Evolutionary conservation across 35 echinoderm and acorn worm species (phyloP), one percentile per base, ranked within the genome.

Genomic region (Ophiothrix spiculata): DNA sequence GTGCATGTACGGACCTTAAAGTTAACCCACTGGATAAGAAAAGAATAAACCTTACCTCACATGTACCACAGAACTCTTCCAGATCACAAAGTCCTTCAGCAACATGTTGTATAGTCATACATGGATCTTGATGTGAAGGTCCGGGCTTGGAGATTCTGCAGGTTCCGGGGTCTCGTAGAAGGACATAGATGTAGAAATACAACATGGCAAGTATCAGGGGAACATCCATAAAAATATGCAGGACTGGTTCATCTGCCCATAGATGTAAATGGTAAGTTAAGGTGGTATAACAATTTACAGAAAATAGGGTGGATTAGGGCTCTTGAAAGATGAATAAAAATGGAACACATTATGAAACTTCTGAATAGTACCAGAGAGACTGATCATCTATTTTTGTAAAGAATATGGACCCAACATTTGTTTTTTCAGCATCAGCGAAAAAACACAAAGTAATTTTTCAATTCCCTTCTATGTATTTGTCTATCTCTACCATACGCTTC

Each of bases 11-110:
- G n/a, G n/a, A n/a, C n/a, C n/a, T n/a, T n/a, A n/a, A n/a, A n/a
- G n/a, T n/a, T n/a, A n/a, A n/a, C n/a, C n/a, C n/a, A n/a, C n/a
- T n/a, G n/a, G n/a, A n/a, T n/a, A n/a, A n/a, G n/a, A n/a, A 32
- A 85, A 85, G 31, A 94, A 87, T 79, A 86, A 82, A 40, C 92
- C n/a, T n/a, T 49, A 97, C 94, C 87, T 92, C 90, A 49, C 94
- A 97, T 31, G 29, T 21, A 73, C 37, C 69, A 77, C 94, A 97
- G 46, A 89, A 97, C 0, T 86, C 81, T 0, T 86, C 78, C 0
- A 17, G 36, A 37, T 86, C 42, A 45, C 75, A 77, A 19, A 60
- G 36, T 13, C 87, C 90, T 40, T 75, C 82, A 16, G 90, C 94
- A 45, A 97, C 39, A 73, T 97, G 75, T 77, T 89, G 79, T 45